A percentile compares a stretch with the other conserved stretches of the same genome.
Conservation (phyloP, 2,888 invertebrate genomes). For the Acleris literana region DNA sequence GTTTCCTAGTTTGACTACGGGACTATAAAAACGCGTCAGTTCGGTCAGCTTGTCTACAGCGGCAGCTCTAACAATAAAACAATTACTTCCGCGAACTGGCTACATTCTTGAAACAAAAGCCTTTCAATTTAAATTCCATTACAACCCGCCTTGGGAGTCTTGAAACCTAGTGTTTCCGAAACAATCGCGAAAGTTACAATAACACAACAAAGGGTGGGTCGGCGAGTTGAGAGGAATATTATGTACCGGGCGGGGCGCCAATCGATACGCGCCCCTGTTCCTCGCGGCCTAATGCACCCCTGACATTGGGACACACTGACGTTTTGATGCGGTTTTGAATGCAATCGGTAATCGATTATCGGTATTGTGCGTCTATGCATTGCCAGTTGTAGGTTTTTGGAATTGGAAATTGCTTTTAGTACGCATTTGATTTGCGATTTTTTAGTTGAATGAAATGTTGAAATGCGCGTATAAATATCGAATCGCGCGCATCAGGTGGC, state of each 20-base stretch:
- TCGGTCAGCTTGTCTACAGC: too few relatives aligned
- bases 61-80: not conserved
- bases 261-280: slow-evolving; percentile 78
- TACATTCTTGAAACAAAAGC: slow-evolving; percentile 1
- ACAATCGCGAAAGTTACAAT: slow-evolving; percentile 65
- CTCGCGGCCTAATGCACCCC: slow-evolving; percentile 73
- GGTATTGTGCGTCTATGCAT: too few relatives aligned
- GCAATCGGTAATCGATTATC: not conserved
- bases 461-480: too few relatives aligned
- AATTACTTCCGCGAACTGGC: not conserved
- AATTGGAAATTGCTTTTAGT: too few relatives aligned
- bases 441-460: too few relatives aligned
- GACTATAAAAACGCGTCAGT: too few relatives aligned
- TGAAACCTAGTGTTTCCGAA: slow-evolving; percentile 54
- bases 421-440: too few relatives aligned
- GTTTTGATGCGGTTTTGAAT: not conserved
- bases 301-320: slow-evolving; percentile 43
- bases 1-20: too few relatives aligned
- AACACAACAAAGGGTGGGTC: slow-evolving; percentile 68
- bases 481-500: too few relatives aligned
- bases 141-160: slow-evolving; percentile 35
- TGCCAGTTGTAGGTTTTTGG: too few relatives aligned
- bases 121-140: slow-evolving; percentile 24
- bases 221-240: slow-evolving; percentile 57
- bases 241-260: slow-evolving; percentile 61